Evolutionary conservation across 2,797 vertebrate species (phyloP).

Genomic region (Gila robusta): DNA sequence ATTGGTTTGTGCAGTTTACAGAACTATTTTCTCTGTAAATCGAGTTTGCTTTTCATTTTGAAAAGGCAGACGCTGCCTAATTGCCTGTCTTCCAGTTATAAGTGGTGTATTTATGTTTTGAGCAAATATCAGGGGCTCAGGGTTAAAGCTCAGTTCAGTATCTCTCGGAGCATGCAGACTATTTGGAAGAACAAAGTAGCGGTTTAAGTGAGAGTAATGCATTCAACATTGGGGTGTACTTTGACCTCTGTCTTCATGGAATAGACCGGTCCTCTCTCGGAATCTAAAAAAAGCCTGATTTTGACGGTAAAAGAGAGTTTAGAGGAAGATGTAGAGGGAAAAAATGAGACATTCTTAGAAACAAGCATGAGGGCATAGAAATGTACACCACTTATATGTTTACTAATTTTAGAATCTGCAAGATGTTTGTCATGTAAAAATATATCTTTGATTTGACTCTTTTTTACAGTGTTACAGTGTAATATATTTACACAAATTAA

Average conservation of each 20-base stretch:
- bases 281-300: conserved; percentile 17
- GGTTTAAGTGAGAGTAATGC: conserved; percentile 36
- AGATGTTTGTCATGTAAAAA: background rate
- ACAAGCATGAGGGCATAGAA: background rate
- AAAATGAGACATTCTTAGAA: background rate
- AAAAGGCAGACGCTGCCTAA: conserved; percentile 65
- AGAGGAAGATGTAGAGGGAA: background rate
- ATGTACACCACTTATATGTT: background rate
- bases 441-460: too few relatives aligned
- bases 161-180: conserved; percentile 17
- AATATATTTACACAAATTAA: background rate
- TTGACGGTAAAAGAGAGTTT: conserved; percentile 12
- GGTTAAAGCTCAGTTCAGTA: conserved; percentile 43
- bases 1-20: conserved; percentile 61
- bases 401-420: background rate
- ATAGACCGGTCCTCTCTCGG: background rate
- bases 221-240: conserved; percentile 19
- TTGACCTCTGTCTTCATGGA: conserved; percentile 28
- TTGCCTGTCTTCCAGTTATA: conserved; percentile 63
- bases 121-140: conserved; percentile 51
- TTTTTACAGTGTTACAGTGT: background rate
- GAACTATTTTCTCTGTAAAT: conserved; percentile 64
- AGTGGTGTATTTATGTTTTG: conserved; percentile 50
- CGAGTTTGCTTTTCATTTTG: conserved; percentile 62
- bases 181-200: conserved; percentile 41